Evolutionary conservation across 2,888 invertebrate genomes (phyloP).

Genomic region (Schizaphis graminum): DNA sequence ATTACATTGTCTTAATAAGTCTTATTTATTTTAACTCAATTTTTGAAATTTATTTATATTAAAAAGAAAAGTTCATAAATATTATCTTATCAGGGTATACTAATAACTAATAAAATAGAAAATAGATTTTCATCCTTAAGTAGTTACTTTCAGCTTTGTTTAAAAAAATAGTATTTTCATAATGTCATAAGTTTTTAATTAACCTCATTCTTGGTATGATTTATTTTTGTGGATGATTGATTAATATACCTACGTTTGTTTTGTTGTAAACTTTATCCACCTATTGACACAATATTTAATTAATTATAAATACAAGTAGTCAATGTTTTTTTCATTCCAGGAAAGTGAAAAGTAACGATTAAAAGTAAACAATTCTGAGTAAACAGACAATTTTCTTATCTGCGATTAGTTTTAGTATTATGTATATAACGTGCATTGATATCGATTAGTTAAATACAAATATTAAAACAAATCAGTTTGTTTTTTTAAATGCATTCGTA

Average conservation of each 20-base stretch:
- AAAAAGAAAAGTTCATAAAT: neutral
- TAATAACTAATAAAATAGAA: neutral
- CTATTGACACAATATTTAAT: conserved; percentile 3
- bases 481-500: neutral
- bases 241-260: neutral
- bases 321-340: neutral
- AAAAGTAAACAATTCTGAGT: neutral
- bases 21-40: conserved; percentile 14
- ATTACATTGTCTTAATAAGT: conserved; percentile 23
- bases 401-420: neutral
- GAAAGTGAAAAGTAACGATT: neutral
- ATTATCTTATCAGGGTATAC: neutral
- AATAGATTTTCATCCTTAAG: neutral
- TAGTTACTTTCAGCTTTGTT: neutral
- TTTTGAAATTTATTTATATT: neutral
- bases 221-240: neutral
- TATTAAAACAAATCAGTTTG: neutral
- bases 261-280: neutral
- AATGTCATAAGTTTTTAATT: neutral
- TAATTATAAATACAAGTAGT: neutral
- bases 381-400: neutral
- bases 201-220: neutral
- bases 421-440: neutral
- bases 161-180: neutral
- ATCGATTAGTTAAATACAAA: neutral